A percentile compares a stretch with the other conserved stretches of the same genome.
phyloP scores from a whole-genome alignment of 2,113 vertebrate genomes.

The Colinus virginianus region DNA sequence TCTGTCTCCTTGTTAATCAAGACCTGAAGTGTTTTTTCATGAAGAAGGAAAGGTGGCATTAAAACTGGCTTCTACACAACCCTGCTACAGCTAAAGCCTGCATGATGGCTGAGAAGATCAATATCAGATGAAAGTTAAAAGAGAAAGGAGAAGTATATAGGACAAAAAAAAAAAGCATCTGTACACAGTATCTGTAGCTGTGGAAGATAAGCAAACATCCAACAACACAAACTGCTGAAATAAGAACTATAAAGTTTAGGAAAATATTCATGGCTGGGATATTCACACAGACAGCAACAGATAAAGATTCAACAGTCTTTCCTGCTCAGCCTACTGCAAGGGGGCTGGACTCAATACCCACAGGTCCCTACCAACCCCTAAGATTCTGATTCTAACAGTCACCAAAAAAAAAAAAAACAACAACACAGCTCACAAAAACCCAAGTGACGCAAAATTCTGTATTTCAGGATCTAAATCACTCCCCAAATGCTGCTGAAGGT shows the following conservation, averaged over 20 bases:
- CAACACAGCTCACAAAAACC: too few species aligned
- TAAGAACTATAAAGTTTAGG: not conserved
- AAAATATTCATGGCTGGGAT: rapidly evolving
- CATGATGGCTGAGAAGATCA: not conserved
- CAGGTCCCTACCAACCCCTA: too few species aligned
- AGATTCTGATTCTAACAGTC: too few species aligned
- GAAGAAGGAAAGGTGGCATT: not conserved
- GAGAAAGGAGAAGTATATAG: not conserved
- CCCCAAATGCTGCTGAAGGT: not conserved
- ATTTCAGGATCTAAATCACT: not conserved
- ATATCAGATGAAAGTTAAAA: not conserved
- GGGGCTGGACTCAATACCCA: too few species aligned
- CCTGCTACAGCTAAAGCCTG: not conserved
- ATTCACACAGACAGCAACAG: not conserved
- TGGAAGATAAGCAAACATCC: not conserved
- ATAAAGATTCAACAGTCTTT: not conserved
- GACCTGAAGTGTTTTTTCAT: not conserved
- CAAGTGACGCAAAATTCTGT: not conserved
- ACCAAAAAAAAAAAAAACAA: too few species aligned
- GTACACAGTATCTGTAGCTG: not conserved
- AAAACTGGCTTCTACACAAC: not conserved
- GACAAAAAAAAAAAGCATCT: not conserved
- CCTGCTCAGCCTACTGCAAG: too few species aligned
- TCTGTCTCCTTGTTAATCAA: not conserved
- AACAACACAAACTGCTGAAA: not conserved